These are phyloP conservation scores for Sphaerodactylus townsendi DNA, from an alignment of 2,113 vertebrate species.

Conservation along the genomic window DNA sequence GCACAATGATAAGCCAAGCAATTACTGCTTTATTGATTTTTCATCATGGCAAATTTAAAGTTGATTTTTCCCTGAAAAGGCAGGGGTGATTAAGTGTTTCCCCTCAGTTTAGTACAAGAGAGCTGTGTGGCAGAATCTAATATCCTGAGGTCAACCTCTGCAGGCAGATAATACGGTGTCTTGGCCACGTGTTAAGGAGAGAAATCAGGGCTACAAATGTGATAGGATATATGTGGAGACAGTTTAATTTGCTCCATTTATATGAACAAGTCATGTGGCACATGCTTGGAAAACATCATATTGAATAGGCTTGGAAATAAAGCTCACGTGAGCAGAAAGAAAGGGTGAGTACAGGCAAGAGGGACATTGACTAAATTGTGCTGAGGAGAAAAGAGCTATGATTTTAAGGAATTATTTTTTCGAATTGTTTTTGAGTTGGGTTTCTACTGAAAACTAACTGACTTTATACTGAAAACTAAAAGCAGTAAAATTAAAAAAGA, in stretches of 20 bases:
- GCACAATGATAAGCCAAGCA: constrained; percentile 92
- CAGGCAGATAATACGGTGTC: constrained; percentile 86
- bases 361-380: background rate
- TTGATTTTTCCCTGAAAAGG: constrained; percentile 86
- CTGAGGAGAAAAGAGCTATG: constrained; percentile 17
- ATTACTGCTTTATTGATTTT: constrained; percentile 99
- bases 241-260: constrained; percentile 86
- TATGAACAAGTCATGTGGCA: constrained; percentile 80
- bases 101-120: constrained; percentile 74
- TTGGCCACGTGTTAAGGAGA: constrained; percentile 77
- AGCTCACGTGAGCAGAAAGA: constrained; percentile 66
- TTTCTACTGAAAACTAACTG: background rate
- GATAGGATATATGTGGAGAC: constrained; percentile 81
- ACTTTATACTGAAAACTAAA: rapidly evolving
- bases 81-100: constrained; percentile 82
- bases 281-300: constrained; percentile 76
- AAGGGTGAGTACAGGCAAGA: constrained; percentile 32
- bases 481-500: background rate
- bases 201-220: constrained; percentile 78
- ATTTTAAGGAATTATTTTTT: constrained; percentile 31
- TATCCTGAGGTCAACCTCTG: constrained; percentile 86
- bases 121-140: constrained; percentile 84
- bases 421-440: background rate
- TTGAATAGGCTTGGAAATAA: constrained; percentile 67
- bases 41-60: constrained; percentile 94